These are phyloP conservation scores for Cydia pomonella DNA, from an alignment of 1,140 invertebrate species.

Conservation along the genomic window DNA sequence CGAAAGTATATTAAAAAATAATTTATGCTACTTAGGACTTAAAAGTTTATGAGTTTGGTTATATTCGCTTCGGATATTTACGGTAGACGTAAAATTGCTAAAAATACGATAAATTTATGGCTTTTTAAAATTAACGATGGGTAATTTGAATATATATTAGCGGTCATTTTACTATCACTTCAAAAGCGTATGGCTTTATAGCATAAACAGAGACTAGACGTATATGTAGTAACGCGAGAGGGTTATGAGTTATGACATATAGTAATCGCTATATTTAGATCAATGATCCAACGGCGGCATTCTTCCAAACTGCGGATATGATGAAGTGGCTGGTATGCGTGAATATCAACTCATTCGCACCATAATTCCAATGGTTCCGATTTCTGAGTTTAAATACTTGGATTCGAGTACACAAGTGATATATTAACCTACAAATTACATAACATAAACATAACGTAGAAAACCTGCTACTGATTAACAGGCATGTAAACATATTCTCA, in stretches of 20 bases:
- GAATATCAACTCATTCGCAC: background rate
- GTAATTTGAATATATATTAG: background rate
- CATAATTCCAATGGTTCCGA: background rate
- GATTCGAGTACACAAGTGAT: background rate
- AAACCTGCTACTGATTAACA: no score
- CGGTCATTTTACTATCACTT: slow-evolving; percentile 23
- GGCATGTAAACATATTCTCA: no score
- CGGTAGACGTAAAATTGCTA: no score
- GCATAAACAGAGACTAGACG: background rate
- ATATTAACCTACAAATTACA: background rate
- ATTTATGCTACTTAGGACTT: no score
- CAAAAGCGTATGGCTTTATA: slow-evolving; percentile 1
- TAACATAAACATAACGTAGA: no score
- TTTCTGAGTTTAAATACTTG: no score
- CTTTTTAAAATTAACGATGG: background rate
- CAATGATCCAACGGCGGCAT: slow-evolving; percentile 23
- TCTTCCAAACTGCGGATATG: slow-evolving; percentile 13
- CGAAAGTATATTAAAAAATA: no score
- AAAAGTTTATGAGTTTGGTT: no score
- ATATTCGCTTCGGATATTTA: no score
- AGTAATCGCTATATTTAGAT: slow-evolving; percentile 30
- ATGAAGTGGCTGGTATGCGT: background rate
- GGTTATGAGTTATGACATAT: slow-evolving; percentile 24
- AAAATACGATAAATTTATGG: no score
- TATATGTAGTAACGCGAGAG: slow-evolving; percentile 1